Conservation (phyloP, 2,797 vertebrate species). For the Anabas testudineus region DNA sequence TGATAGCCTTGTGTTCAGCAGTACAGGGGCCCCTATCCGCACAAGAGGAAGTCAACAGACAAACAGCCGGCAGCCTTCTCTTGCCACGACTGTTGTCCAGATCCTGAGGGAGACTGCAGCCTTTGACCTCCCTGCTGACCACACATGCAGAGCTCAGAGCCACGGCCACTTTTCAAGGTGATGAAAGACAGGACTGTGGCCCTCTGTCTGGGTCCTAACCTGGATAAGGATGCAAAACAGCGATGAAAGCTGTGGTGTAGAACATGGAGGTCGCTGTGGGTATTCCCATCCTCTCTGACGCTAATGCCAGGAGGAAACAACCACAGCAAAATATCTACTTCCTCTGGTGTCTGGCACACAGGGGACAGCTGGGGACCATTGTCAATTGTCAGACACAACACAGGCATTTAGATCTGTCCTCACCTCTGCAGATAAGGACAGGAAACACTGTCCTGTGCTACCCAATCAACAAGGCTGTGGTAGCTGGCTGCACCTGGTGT, state of each 20-base stretch:
- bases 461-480: constrained; percentile 50
- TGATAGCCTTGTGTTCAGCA: constrained; percentile 40
- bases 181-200: constrained; percentile 52
- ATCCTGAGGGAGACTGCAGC: constrained; percentile 44
- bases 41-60: constrained; percentile 70
- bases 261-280: constrained; percentile 31
- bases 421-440: constrained; percentile 65
- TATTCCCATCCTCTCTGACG: constrained; percentile 55
- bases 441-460: constrained; percentile 66
- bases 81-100: constrained; percentile 53
- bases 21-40: constrained; percentile 28
- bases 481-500: constrained; percentile 63
- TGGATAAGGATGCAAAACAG: constrained; percentile 58
- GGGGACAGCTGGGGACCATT: constrained; percentile 35
- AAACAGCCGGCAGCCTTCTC: constrained; percentile 59
- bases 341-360: constrained; percentile 51
- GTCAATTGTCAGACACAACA: constrained; percentile 76
- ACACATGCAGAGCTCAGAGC: constrained; percentile 32
- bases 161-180: constrained; percentile 9
- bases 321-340: constrained; percentile 64
- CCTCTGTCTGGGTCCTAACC: constrained; percentile 58
- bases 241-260: constrained; percentile 25
- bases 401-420: constrained; percentile 64
- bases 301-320: constrained; percentile 60
- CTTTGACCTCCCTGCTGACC: constrained; percentile 51